Conservation (phyloP, 2,888 invertebrate genomes). For the Drosophila heteroneura region DNA sequence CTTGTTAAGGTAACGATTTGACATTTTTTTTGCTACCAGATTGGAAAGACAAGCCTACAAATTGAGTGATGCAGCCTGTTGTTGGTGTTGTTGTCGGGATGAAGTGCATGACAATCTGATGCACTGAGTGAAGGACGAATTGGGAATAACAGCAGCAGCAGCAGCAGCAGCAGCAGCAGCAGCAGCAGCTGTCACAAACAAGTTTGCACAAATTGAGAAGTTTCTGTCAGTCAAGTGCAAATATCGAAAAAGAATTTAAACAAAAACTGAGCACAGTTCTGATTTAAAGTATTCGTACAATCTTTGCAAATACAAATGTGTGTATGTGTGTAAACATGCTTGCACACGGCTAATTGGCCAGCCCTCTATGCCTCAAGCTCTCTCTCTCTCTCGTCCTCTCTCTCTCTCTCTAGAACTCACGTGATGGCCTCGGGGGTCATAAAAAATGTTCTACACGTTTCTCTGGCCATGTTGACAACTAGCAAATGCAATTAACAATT, state of each 20-base stretch:
- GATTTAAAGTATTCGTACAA: conserved; percentile 18
- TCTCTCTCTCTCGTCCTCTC: neutral
- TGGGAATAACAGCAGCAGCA: conserved; percentile 16
- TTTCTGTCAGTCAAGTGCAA: conserved; percentile 24
- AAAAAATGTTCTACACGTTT: conserved; percentile 65
- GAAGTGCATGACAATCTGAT: conserved; percentile 48
- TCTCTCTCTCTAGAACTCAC: conserved; percentile 5
- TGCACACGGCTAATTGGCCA: conserved; percentile 40
- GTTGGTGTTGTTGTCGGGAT: conserved; percentile 21
- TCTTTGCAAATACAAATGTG: neutral
- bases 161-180: conserved; percentile 23
- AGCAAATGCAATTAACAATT: conserved; percentile 83
- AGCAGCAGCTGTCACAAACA: conserved; percentile 38
- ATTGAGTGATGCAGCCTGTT: conserved; percentile 43
- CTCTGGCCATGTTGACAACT: conserved; percentile 76
- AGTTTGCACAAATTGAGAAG: conserved; percentile 44
- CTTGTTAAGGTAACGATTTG: conserved; percentile 50
- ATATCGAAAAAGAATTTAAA: conserved; percentile 8
- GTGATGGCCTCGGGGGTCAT: conserved; percentile 36
- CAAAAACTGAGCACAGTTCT: conserved; percentile 9
- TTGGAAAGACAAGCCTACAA: conserved; percentile 38
- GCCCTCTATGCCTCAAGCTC: neutral
- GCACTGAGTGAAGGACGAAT: conserved; percentile 30
- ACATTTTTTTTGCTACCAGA: conserved; percentile 48
- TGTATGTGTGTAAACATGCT: neutral